These are phyloP conservation scores for Tragelaphus imberbis DNA, from an alignment of 2,113 vertebrate species.

Conservation along the genomic window DNA sequence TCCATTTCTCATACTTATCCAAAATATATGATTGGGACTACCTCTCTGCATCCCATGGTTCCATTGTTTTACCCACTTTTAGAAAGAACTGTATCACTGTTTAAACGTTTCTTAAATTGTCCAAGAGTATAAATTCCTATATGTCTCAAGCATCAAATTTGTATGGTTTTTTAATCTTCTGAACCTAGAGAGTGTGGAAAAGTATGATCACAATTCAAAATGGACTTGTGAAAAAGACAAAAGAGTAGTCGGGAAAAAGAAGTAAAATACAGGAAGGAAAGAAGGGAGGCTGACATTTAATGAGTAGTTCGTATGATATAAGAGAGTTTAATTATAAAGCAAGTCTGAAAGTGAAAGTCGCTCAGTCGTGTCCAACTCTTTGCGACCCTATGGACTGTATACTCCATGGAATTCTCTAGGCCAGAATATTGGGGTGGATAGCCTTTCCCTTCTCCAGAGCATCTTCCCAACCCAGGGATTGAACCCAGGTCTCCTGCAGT, in stretches of 20 bases:
- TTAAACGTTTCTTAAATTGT: slow-evolving; percentile 43
- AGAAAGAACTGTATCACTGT: background rate
- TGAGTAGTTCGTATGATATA: background rate
- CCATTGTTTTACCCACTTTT: background rate
- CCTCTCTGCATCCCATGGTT: background rate
- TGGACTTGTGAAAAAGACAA: background rate
- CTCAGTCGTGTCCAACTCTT: background rate
- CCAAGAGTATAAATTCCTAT: background rate
- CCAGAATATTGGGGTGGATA: background rate
- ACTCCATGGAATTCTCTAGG: background rate
- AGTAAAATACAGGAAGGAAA: background rate
- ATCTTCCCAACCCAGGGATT: background rate
- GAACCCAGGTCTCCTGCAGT: background rate
- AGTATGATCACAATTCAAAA: background rate
- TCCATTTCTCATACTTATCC: slow-evolving; percentile 73
- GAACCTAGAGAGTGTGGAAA: background rate
- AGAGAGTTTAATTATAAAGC: background rate
- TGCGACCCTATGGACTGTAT: background rate
- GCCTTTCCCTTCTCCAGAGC: background rate
- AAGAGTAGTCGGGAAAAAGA: background rate
- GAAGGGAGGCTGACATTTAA: background rate
- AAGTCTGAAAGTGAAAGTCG: background rate
- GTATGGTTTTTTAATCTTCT: background rate
- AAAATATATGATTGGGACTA: slow-evolving; percentile 84
- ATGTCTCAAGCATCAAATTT: slow-evolving; percentile 34